phyloP scores from a whole-genome alignment of 2,888 invertebrate species.

The Rotaria socialis region DNA sequence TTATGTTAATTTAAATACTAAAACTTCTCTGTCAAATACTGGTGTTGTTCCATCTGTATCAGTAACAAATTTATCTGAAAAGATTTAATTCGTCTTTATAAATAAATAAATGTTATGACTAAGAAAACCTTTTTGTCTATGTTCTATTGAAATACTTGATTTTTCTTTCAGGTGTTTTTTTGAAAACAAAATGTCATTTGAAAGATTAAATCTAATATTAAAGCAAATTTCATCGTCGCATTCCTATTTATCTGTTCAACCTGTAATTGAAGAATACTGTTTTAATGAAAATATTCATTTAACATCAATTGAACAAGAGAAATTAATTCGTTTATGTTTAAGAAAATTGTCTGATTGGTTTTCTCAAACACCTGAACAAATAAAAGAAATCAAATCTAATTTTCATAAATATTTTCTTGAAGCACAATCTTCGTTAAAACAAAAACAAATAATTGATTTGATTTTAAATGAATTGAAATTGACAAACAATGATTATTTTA shows the following conservation, averaged over 20 bases:
- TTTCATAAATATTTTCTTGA: background rate
- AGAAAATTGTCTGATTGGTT: background rate
- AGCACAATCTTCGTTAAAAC: background rate
- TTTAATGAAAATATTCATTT: background rate
- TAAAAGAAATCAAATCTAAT: background rate
- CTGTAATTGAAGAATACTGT: background rate
- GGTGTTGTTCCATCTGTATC: background rate
- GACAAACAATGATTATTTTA: background rate
- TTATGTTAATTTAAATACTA: slow-evolving; percentile 6
- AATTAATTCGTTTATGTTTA: slow-evolving; percentile 27
- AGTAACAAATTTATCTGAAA: background rate
- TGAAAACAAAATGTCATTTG: background rate
- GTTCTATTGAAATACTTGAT: too few relatives aligned
- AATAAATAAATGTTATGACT: background rate
- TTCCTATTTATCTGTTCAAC: background rate
- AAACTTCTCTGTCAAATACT: background rate
- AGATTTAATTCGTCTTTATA: background rate
- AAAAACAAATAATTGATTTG: slow-evolving; percentile 28
- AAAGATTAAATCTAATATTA: background rate
- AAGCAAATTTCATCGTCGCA: background rate
- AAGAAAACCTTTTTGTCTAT: background rate
- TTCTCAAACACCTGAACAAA: background rate
- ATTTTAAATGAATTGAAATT: background rate
- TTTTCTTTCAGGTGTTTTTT: background rate
- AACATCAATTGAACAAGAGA: background rate